phyloP scores from a whole-genome alignment of 2,888 invertebrate species.

The Monopis laevigella region DNA sequence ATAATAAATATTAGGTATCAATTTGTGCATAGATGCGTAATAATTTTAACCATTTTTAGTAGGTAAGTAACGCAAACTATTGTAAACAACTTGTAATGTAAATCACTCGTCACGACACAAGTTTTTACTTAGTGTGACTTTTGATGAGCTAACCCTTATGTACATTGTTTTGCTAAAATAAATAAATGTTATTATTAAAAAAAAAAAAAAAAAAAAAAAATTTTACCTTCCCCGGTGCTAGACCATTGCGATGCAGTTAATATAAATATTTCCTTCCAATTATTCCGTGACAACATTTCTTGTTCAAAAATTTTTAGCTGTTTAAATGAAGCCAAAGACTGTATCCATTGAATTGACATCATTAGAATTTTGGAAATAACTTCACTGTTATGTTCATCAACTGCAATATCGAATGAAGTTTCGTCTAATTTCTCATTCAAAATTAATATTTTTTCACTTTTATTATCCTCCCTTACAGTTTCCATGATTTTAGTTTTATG shows the following conservation, averaged over 20 bases:
- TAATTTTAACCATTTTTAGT: too few species aligned
- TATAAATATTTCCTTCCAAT: conserved; percentile 87
- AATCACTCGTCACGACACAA: too few species aligned
- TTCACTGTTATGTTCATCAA: not conserved
- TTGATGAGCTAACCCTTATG: too few species aligned
- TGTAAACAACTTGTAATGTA: too few species aligned
- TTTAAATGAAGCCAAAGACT: conserved; percentile 78
- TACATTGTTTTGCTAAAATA: too few species aligned
- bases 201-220: too few species aligned
- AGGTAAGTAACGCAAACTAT: too few species aligned
- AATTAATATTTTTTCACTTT: not conserved
- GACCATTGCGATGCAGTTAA: conserved; percentile 85
- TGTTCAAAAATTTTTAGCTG: conserved; percentile 75
- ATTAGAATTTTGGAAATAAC: conserved; percentile 74
- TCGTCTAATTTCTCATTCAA: not conserved
- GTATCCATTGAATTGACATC: conserved; percentile 82
- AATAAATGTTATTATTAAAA: too few species aligned
- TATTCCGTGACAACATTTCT: conserved; percentile 75
- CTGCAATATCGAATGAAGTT: not conserved
- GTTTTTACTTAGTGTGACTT: too few species aligned
- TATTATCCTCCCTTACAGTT: not conserved
- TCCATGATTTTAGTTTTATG: not conserved
- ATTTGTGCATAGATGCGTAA: too few species aligned
- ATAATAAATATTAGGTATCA: too few species aligned
- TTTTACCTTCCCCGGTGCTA: conserved; percentile 75